Evolutionary conservation across 1,140 invertebrate species (phyloP).

Genomic region (Drosophila parabipectinata): DNA sequence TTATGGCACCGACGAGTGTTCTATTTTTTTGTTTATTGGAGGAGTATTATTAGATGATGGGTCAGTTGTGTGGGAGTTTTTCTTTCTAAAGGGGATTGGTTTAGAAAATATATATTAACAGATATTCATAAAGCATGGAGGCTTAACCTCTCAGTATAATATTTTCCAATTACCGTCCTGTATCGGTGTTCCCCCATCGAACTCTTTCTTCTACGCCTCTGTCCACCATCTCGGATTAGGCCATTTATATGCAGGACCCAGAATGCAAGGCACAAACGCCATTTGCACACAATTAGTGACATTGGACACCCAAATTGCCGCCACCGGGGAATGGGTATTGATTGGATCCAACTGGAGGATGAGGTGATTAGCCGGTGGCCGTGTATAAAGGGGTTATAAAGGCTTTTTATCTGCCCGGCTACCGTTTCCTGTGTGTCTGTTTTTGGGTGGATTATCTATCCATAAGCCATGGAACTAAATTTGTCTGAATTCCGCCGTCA

Average conservation of each 20-base stretch:
- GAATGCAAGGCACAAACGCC: slow-evolving; percentile 74
- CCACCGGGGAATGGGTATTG: slow-evolving; percentile 28
- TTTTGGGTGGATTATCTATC: slow-evolving; percentile 49
- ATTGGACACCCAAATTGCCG: slow-evolving; percentile 64
- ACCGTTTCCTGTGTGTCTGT: slow-evolving; percentile 24
- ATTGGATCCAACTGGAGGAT: slow-evolving; percentile 10
- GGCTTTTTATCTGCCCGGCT: slow-evolving; percentile 30
- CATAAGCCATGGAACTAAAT: slow-evolving; percentile 21
- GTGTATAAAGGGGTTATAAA: background rate
- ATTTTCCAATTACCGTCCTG: too few relatives aligned
- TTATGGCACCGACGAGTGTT: slow-evolving; percentile 6
- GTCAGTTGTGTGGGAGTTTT: background rate
- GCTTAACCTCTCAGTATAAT: too few relatives aligned
- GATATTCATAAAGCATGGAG: too few relatives aligned
- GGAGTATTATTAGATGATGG: background rate
- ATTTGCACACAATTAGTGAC: slow-evolving; percentile 82
- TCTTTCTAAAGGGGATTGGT: background rate
- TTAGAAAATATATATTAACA: too few relatives aligned
- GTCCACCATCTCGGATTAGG: slow-evolving; percentile 14
- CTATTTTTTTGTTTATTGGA: slow-evolving; percentile 19
- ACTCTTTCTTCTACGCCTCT: slow-evolving; percentile 1
- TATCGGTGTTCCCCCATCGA: background rate
- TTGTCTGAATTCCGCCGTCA: slow-evolving; percentile 51
- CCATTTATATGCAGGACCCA: slow-evolving; percentile 70
- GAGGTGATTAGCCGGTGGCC: slow-evolving; percentile 3